Evolutionary conservation across 1,140 invertebrate species (phyloP), one percentile per base, ranked within the genome.

Genomic region (Aphelinus atriplicis): DNA sequence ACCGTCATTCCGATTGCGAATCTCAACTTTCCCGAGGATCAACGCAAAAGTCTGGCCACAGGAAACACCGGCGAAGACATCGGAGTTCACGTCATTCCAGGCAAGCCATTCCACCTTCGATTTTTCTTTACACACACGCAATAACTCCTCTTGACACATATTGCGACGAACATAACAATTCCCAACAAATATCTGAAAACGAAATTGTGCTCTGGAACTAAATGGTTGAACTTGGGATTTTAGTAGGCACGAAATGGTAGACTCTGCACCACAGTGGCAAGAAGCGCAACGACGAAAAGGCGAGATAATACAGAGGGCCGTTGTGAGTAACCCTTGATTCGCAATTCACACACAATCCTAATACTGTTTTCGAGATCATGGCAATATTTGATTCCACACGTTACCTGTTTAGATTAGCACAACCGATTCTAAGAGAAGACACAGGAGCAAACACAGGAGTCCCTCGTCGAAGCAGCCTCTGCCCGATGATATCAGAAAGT

Each of bases 181-280:
- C 0, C 26, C 26, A 26, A 26, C 26, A 26, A 26, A 26, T 26
- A 26, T 26, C 26, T 26, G 26, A 26, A 26, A 26, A 26, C 26
- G 0, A 26, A 26, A 26, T 26, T 26, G 26, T 26, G 26, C 26
- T 26, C 26, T 26, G 26, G 26, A 26, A 26, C 26, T 26, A 26
- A 26, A 26, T 26, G 26, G 26, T 26, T 26, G 26, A 26, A 26
- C 58, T 81, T 80, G 77, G 26, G 48, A 62, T 72, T 68, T 4
- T 46, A 84, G 61, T 79, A 89, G 86, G 81, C 90, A 88, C 81
- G 93, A 96, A 86, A 86, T 96, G 66, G 92, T 96, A n/a, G 95
- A 96, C 85, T 95, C 94, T 1, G 94, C 94, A 76, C 91, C 92
- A 43, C 95, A 96, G 84, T 96, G 95, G 95, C 92, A 92, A 78